phyloP scores from a whole-genome alignment of 2,888 invertebrate genomes.

The Molanna angustata region DNA sequence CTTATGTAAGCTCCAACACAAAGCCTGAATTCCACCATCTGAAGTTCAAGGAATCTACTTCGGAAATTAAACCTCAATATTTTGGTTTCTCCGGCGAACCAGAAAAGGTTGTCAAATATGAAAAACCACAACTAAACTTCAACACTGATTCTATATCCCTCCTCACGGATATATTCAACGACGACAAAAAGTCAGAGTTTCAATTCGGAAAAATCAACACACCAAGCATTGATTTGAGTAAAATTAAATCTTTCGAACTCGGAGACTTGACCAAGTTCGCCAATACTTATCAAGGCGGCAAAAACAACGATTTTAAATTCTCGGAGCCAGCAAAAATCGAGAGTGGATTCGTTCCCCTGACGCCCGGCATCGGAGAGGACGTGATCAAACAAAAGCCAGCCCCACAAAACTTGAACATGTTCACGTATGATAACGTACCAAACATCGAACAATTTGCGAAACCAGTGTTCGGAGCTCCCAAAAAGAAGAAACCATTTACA shows the following conservation, averaged over 20 bases:
- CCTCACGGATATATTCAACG: not conserved
- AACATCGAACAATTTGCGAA: conserved; percentile 36
- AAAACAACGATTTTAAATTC: conserved; percentile 17
- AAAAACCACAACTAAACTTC: conserved; percentile 13
- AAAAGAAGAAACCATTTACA: conserved; percentile 42
- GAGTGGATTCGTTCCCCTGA: conserved; percentile 30
- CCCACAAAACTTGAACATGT: conserved; percentile 43
- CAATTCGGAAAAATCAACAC: conserved; percentile 11
- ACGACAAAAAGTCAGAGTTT: conserved; percentile 5
- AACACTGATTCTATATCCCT: not conserved
- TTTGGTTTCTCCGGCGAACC: conserved; percentile 11
- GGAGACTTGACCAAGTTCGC: not conserved
- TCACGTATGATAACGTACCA: conserved; percentile 26
- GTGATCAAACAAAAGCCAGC: conserved; percentile 35
- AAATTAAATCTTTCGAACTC: conserved; percentile 15
- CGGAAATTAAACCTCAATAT: conserved; percentile 19
- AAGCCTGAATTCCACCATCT: conserved; percentile 5
- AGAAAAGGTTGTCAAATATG: conserved; percentile 12
- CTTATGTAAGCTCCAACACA: conserved; percentile 9
- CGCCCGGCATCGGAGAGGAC: conserved; percentile 34
- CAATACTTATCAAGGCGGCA: too few relatives aligned
- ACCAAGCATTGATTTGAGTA: conserved; percentile 15
- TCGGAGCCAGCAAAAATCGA: conserved; percentile 27
- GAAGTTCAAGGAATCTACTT: conserved; percentile 8
- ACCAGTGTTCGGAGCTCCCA: conserved; percentile 30